A percentile compares a stretch with the other conserved stretches of the same genome.
These are phyloP conservation scores for Scytalopus superciliaris DNA, from an alignment of 2,113 vertebrate genomes.

Conservation along the genomic window DNA sequence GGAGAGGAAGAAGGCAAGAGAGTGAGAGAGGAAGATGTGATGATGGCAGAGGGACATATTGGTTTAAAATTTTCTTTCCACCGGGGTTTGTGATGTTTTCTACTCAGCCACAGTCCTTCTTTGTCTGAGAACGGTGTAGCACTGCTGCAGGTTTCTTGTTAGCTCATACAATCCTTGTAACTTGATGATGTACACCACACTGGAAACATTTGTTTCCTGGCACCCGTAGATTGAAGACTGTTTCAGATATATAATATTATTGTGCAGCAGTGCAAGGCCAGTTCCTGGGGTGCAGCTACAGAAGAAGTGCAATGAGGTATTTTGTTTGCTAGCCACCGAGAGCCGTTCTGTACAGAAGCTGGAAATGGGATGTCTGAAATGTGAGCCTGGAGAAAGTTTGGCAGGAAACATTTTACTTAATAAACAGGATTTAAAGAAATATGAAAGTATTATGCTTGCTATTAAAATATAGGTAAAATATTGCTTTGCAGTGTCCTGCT, in stretches of 20 bases:
- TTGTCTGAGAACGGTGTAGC: conserved; percentile 31
- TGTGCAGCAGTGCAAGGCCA: not conserved
- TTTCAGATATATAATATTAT: not conserved
- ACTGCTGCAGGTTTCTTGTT: conserved; percentile 61
- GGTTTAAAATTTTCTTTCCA: conserved; percentile 56
- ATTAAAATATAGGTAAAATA: conserved; percentile 46
- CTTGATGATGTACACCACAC: conserved; percentile 16
- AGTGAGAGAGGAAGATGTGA: not conserved
- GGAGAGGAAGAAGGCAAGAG: not conserved
- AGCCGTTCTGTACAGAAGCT: conserved; percentile 48
- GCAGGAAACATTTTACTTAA: conserved; percentile 59
- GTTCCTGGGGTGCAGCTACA: conserved; percentile 26
- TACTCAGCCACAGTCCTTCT: conserved; percentile 45
- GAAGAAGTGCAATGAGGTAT: conserved; percentile 63
- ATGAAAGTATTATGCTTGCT: conserved; percentile 51
- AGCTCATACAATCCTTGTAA: conserved; percentile 49
- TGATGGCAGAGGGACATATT: conserved; percentile 21
- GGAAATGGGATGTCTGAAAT: conserved; percentile 46
- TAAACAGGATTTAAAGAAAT: conserved; percentile 67
- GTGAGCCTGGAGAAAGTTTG: conserved; percentile 51
- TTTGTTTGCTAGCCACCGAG: conserved; percentile 63
- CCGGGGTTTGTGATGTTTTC: conserved; percentile 46
- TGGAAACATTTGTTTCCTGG: conserved; percentile 54
- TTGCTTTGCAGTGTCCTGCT: conserved; percentile 25
- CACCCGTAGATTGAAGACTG: not conserved